phyloP scores from a whole-genome alignment of 2,797 vertebrate genomes.

The Sebastes aleutianus region DNA sequence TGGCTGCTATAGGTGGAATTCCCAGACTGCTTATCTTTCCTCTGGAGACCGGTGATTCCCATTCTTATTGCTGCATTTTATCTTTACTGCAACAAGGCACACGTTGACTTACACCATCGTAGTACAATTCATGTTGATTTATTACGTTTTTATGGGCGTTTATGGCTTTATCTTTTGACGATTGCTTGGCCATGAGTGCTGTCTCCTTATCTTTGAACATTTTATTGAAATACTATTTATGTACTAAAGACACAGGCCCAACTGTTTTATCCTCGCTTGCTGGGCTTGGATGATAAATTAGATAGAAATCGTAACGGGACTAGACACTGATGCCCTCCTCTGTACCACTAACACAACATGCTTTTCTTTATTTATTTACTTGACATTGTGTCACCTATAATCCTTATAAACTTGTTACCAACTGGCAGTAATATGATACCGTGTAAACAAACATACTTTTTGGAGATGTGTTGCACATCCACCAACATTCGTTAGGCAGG shows the following conservation, averaged over 20 bases:
- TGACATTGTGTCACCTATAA: neutral
- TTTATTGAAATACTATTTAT: constrained; percentile 4
- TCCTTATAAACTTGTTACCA: neutral
- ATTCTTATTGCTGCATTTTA: constrained; percentile 8
- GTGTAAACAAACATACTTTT: neutral
- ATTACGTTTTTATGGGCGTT: constrained; percentile 9
- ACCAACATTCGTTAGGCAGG: neutral
- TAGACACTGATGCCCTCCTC: neutral
- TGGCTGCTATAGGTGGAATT: constrained; percentile 12
- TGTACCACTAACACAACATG: fast-evolving
- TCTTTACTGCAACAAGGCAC: constrained; percentile 30
- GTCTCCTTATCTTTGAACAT: constrained; percentile 28
- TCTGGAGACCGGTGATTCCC: constrained; percentile 10
- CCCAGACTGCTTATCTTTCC: constrained; percentile 7
- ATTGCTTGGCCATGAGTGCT: neutral
- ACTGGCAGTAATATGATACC: neutral
- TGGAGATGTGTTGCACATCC: neutral
- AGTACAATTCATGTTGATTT: constrained; percentile 23
- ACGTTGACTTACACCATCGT: neutral
- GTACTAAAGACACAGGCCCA: neutral
- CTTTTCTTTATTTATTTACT: neutral
- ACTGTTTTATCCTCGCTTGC: neutral
- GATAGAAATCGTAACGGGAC: neutral
- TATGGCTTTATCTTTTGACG: constrained; percentile 21
- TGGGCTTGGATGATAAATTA: constrained; percentile 2